Evolutionary conservation across 2,888 invertebrate species (phyloP).

Genomic region (Anthrax anthrax): DNA sequence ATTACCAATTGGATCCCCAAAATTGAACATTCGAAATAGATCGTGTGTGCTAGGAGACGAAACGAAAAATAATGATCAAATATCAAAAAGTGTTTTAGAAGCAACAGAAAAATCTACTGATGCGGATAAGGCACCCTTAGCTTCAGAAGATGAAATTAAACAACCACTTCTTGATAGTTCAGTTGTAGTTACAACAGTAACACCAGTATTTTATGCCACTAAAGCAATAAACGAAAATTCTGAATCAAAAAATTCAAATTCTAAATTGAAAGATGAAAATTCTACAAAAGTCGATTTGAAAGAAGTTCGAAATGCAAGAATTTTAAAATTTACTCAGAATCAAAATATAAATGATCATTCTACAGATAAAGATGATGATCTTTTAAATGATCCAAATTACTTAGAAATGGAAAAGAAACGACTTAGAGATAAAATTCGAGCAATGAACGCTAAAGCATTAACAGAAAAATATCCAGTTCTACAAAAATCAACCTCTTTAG

Average conservation of each 20-base stretch:
- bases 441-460: conserved; percentile 16
- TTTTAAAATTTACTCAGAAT: conserved; percentile 25
- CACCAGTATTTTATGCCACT: conserved; percentile 10
- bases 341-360: neutral
- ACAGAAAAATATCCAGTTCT: conserved; percentile 15
- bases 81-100: neutral
- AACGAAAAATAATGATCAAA: neutral
- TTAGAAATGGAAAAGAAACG: conserved; percentile 16
- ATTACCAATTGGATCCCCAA: conserved; percentile 9
- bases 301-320: conserved; percentile 27
- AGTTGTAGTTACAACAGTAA: conserved; percentile 11
- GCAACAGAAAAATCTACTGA: neutral
- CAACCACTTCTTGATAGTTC: conserved; percentile 10
- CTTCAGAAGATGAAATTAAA: conserved; percentile 2
- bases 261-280: too few species aligned
- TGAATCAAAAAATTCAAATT: conserved; percentile 22
- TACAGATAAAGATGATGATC: neutral
- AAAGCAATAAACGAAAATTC: conserved; percentile 23
- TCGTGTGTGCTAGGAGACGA: neutral
- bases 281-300: conserved; percentile 17
- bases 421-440: conserved; percentile 15
- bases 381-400: conserved; percentile 9
- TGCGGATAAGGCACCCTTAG: neutral
- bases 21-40: neutral
- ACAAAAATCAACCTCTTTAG: neutral